Conservation (phyloP, 2,888 invertebrate genomes). For the Melitaea athalia region DNA sequence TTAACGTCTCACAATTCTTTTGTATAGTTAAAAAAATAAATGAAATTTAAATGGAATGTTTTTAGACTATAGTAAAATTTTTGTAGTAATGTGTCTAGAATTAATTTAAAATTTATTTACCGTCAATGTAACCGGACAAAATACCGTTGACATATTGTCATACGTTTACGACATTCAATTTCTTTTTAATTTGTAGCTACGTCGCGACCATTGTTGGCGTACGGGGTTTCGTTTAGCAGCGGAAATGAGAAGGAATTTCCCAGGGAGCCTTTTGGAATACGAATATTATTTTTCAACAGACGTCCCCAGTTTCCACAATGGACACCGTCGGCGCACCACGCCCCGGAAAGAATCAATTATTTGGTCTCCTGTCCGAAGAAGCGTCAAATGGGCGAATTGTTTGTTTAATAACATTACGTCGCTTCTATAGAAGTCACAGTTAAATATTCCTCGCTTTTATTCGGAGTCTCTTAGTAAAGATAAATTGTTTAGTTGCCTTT, state of each 20-base stretch:
- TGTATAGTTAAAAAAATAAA: slow-evolving; percentile 57
- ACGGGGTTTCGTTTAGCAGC: slow-evolving; percentile 70
- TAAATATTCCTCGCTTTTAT: slow-evolving; percentile 69
- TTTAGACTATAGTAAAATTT: neutral
- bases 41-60: neutral
- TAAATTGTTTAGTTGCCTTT: slow-evolving; percentile 54
- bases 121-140: slow-evolving; percentile 25
- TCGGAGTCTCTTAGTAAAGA: slow-evolving; percentile 67
- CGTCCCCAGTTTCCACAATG: slow-evolving; percentile 60
- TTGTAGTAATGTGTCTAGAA: neutral
- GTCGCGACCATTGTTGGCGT: slow-evolving; percentile 65
- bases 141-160: slow-evolving; percentile 67
- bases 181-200: slow-evolving; percentile 71
- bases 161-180: slow-evolving; percentile 67
- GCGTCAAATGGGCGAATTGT: slow-evolving; percentile 80
- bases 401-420: slow-evolving; percentile 80
- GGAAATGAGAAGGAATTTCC: slow-evolving; percentile 78
- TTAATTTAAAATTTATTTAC: neutral
- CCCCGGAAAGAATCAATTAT: slow-evolving; percentile 83
- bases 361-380: slow-evolving; percentile 67
- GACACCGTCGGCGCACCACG: slow-evolving; percentile 59
- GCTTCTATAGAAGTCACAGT: slow-evolving; percentile 71
- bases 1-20: slow-evolving; percentile 55
- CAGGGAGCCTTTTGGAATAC: slow-evolving; percentile 66
- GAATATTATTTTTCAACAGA: slow-evolving; percentile 72